Conservation (phyloP, 1,140 invertebrate genomes). For the Bombus sylvicola region DNA sequence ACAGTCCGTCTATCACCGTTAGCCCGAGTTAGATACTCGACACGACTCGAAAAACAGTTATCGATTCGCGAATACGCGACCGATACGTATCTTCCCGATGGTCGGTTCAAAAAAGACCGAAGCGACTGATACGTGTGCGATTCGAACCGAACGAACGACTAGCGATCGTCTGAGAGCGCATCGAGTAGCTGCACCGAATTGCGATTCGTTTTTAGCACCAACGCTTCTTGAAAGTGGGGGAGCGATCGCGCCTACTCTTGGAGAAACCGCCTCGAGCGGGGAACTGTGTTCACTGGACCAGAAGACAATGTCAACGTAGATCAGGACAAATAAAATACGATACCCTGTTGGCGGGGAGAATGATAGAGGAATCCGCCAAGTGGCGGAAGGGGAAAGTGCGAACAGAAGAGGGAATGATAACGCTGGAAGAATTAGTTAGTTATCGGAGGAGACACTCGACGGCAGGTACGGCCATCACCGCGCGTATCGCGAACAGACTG, state of each 20-base stretch:
- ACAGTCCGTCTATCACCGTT: conserved; percentile 7
- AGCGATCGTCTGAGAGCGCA: background rate
- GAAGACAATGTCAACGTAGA: background rate
- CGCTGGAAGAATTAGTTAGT: conserved; percentile 8
- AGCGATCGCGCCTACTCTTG: background rate
- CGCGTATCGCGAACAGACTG: conserved; percentile 40
- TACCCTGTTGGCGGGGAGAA: background rate
- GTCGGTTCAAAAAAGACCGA: background rate
- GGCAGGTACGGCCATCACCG: background rate
- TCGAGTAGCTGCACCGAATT: conserved; percentile 2
- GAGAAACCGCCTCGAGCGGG: background rate
- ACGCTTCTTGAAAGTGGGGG: too few relatives aligned
- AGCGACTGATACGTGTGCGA: background rate
- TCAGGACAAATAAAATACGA: too few relatives aligned
- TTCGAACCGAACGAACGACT: background rate
- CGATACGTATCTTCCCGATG: background rate
- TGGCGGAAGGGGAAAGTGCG: background rate
- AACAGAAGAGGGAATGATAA: conserved; percentile 2
- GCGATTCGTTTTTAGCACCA: background rate
- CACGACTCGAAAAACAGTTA: background rate
- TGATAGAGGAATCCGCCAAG: background rate
- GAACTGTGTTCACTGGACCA: background rate
- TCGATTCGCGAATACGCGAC: background rate
- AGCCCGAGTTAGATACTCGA: background rate
- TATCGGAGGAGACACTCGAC: conserved; percentile 28